Evolutionary conservation across 1,140 invertebrate genomes (phyloP), one percentile per base, ranked within the genome.

Genomic region (Drosophila funebris): DNA sequence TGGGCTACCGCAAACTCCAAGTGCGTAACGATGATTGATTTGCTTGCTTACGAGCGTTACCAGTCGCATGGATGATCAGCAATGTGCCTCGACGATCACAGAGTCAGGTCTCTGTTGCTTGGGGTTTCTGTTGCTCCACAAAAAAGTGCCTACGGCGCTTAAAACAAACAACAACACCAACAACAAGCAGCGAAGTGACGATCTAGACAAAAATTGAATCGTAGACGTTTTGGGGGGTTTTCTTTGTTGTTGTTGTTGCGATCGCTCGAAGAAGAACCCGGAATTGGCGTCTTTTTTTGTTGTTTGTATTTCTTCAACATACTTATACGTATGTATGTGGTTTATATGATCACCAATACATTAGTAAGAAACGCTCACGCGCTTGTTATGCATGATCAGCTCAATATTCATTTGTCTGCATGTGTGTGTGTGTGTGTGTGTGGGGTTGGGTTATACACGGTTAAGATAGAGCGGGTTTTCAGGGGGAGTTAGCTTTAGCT

Each of bases 331-430:
- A 5, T 52, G 16, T 68, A 11, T 73, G 46, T 52, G 44, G 14
- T 56, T 54, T 54, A 48, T 66, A 16, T 48, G 58, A 61, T 63
- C 60, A 70, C 58, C 48, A 53, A 62, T 63, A 70, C 58, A 24
- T n/a, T n/a, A 52, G 33, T 52, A 33, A 27, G 14, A 76, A 76
- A 88, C 78, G 78, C 83, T 88, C 83, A 87, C 83, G 83, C 83
- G 83, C 78, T 88, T 89, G 83, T 87, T 89, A 89, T 87, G 83
- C 83, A 78, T 73, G 84, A 80, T 88, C 83, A 88, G 83, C 83
- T 69, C 64, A 75, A 64, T 43, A 54, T 71, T 61, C 61, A 64
- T 69, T 36, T 36, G 60, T 44, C 9, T 37, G 13, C n/a, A 18
- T 13, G 13, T 48, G 16, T 13, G 14, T 46, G 8, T 56, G 13